Base-by-base conservation (phyloP, 1,140 invertebrate species). In the Drosophila rufa region DNA sequence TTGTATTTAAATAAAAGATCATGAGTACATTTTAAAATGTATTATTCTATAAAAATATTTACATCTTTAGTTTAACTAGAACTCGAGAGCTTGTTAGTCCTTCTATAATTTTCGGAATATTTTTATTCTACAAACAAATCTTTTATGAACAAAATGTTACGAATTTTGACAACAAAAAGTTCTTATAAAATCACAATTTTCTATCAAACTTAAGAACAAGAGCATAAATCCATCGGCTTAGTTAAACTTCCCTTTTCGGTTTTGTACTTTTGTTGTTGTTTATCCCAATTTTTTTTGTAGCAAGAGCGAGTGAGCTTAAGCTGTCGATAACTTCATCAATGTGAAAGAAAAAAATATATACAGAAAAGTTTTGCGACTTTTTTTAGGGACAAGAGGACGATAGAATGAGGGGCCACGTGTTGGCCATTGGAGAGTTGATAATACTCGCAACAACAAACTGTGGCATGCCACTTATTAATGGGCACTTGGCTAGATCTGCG, bases 301-400 rank as follows among this genome's bases (percentile, higher is more conserved):
- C 59, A 67, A 58, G 56, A 69, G 55, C 78, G 78, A 64, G 55
- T 77, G 59, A 68, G 79, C 80, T 66, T 71, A 82, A 73, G 67
- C 71, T 71, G 70, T 79, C 75, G 75, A 89, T 85, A 89, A 89
- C 81, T 89, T 90, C 79, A 89, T 89, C 75, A 90, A 90, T 80
- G 33, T 81, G 53, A 64, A 79, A 40, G 43, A 55, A 36, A 75
- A 50, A 57, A 43, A 61, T 43, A 51, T 45, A 43, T 30, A 25
- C 22, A 62, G 22, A 56, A 75, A 76, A 76, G 71, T 74, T 81
- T 81, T 66, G 56, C 27, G 22, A 40, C 50, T 56, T 78, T 50
- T 60, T 57, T 55, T 30, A 30, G 48, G 48, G 27, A 8, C 15
- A 7, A 43, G 19, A n/a, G 43, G 19, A 6, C 15, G 8, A 43